Evolutionary conservation across 2,113 vertebrate species (phyloP).

Genomic region (Ginglymostoma cirratum): DNA sequence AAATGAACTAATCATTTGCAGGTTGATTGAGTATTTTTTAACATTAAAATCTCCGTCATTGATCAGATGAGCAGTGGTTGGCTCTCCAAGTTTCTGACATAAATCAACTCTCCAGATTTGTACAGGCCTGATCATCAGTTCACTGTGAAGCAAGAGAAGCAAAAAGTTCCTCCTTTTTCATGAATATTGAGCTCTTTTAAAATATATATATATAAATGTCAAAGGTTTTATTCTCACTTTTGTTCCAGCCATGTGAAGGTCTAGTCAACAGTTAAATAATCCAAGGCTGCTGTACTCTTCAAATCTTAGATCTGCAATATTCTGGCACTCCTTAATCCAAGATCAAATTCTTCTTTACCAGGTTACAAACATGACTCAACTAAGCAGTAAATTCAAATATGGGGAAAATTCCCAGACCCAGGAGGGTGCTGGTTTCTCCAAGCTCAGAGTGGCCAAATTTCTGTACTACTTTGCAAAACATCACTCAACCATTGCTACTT

Average conservation of each 20-base stretch:
- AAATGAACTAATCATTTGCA: background rate
- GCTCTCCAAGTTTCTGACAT: background rate
- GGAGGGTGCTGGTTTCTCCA: background rate
- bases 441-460: background rate
- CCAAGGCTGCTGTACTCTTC: background rate
- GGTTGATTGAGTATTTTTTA: background rate
- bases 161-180: background rate
- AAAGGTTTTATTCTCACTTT: background rate
- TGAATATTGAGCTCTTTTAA: background rate
- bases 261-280: background rate
- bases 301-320: background rate
- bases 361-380: background rate
- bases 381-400: background rate
- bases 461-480: background rate
- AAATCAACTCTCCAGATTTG: background rate
- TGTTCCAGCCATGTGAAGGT: background rate
- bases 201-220: background rate
- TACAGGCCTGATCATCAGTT: background rate
- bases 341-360: background rate
- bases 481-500: background rate
- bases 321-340: background rate
- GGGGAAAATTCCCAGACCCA: background rate
- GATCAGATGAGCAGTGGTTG: background rate
- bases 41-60: background rate
- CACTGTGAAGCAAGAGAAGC: background rate